Conservation (phyloP, 2,797 vertebrate species). For the Acridotheres tristis region DNA sequence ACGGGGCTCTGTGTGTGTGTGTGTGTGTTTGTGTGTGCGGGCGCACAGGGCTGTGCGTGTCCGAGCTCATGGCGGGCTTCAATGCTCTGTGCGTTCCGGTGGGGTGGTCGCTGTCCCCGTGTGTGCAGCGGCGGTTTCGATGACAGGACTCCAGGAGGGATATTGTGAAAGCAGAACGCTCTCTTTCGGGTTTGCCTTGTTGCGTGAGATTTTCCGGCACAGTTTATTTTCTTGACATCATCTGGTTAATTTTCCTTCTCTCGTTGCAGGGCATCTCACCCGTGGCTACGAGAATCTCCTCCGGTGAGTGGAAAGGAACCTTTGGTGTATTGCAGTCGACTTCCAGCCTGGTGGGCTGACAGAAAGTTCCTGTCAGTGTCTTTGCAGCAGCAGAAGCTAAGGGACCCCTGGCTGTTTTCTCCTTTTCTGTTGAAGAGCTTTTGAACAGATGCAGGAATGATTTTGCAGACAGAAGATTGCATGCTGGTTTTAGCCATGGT, state of each 20-base stretch:
- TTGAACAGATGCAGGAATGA: not conserved
- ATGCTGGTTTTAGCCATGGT: not conserved
- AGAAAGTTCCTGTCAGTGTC: not conserved
- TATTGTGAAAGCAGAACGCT: not conserved
- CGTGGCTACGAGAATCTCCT: not conserved
- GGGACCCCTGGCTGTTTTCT: not conserved
- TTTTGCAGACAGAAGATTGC: not conserved
- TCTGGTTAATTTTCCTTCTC: not conserved
- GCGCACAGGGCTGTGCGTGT: not conserved
- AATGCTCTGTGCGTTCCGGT: not conserved
- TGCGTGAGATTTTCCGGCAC: not conserved
- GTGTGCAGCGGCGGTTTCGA: not conserved
- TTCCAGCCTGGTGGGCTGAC: not conserved
- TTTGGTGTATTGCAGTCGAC: not conserved
- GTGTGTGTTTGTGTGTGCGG: too few relatives aligned
- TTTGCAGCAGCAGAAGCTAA: not conserved
- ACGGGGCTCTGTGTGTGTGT: too few relatives aligned
- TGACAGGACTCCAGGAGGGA: not conserved
- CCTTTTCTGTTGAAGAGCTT: not conserved
- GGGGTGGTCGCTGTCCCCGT: not conserved
- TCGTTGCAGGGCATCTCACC: accelerated
- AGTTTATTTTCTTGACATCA: not conserved
- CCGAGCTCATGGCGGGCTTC: too few relatives aligned
- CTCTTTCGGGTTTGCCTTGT: not conserved
- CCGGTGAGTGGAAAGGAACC: not conserved